These are phyloP conservation scores for Cygnus buccinator DNA, from an alignment of 2,113 vertebrate species.

Conservation along the genomic window DNA sequence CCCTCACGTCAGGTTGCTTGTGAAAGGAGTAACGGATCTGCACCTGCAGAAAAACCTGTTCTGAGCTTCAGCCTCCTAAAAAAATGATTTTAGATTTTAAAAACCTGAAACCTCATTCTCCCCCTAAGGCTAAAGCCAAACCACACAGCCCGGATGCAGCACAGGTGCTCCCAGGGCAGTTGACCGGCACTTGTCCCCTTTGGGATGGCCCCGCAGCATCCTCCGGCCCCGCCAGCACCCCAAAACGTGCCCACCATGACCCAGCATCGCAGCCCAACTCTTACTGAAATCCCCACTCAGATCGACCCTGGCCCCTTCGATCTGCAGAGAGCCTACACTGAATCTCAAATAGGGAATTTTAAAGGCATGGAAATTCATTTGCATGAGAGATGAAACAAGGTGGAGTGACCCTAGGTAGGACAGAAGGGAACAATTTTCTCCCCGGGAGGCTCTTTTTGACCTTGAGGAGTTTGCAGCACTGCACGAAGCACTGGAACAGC, in stretches of 20 bases:
- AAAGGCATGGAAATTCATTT: not conserved
- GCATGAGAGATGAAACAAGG: not conserved
- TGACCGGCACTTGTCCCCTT: too few relatives aligned
- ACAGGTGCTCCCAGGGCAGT: not conserved
- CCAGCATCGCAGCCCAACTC: not conserved
- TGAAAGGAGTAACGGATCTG: not conserved
- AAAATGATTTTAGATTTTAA: not conserved
- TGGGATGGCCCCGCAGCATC: not conserved
- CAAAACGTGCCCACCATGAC: fast-evolving
- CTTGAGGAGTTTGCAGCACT: not conserved
- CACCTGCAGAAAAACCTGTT: not conserved
- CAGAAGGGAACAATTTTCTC: not conserved
- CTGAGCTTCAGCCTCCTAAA: not conserved
- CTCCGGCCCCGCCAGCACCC: not conserved
- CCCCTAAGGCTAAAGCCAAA: not conserved
- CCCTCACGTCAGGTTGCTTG: fast-evolving
- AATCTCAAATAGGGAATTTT: fast-evolving
- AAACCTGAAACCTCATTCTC: too few relatives aligned
- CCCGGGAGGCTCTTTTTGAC: not conserved
- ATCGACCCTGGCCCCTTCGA: not conserved
- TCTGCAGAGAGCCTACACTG: not conserved
- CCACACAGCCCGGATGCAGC: not conserved
- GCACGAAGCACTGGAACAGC: not conserved
- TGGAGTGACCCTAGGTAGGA: fast-evolving
- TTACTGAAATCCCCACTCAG: not conserved